Base-by-base conservation (phyloP, 2,113 vertebrate genomes). In the Eretmochelys imbricata region DNA sequence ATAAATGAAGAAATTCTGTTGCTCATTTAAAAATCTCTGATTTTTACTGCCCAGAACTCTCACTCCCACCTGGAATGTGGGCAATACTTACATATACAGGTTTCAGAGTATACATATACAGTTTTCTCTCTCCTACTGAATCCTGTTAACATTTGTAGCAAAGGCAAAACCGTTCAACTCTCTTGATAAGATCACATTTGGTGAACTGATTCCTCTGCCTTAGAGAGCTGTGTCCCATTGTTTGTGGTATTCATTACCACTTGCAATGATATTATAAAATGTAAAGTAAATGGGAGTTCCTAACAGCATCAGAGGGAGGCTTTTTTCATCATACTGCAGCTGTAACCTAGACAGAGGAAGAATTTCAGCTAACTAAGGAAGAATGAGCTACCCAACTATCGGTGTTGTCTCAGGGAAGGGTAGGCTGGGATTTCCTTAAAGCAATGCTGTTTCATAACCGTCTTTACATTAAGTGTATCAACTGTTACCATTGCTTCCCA, bases 311-410 rank as follows among this genome's bases (percentile, higher is more conserved):
- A 80, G 82, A 92, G 65, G 80, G 88, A 86, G 50, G 87, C 85
- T 93, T 93, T 81, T 89, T 85, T 42, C 91, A 84, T 84, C 75
- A 78, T 89, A 25, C 88, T 97, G 96, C 96, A 97, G 94, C 95
- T 97, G 92, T 97, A 97, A 97, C 92, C 94, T 97, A 93, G 93
- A 93, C 90, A 95, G 84, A 89, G 95, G 91, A 94, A 76, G 94
- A 84, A 96, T 96, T 96, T 92, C 92, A 94, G 94, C 94, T 96
- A 78, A 87, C 69, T 93, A 69, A 69, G 91, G 38, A 95, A 88
- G 91, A 81, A 92, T 7, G 82, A 94, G 72, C 72, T 29, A 51
- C 75, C 88, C 82, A 87, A 85, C 94, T 92, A 94, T 88, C 95
- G 55, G 76, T 48, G 85, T 48, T 94, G 85, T 93, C 78, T 97